phyloP scores from a whole-genome alignment of 2,113 vertebrate genomes.

The Chrysochloris asiatica region DNA sequence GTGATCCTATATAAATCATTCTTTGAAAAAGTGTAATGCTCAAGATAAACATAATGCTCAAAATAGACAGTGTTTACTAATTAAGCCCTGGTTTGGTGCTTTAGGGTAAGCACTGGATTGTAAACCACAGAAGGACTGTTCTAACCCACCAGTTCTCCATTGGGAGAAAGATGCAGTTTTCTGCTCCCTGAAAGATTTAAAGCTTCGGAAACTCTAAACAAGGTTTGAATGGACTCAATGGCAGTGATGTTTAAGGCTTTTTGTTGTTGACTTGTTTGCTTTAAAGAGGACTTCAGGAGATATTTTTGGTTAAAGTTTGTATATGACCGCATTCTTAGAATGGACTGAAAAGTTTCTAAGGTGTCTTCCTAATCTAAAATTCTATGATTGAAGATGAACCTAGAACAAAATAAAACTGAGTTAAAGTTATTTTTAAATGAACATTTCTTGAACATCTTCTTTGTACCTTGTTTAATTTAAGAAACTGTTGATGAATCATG shows the following conservation, averaged over 20 bases:
- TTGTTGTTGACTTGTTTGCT: no score
- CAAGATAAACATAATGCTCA: no score
- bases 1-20: background rate
- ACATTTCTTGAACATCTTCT: background rate
- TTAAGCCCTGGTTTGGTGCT: no score
- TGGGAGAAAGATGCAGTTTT: no score
- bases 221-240: no score
- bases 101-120: no score
- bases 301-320: background rate
- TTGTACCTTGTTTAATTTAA: background rate
- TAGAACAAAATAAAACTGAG: background rate
- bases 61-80: background rate
- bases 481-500: no score
- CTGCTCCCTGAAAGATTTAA: no score
- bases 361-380: background rate
- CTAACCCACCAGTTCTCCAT: no score
- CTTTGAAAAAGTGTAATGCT: background rate
- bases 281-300: background rate
- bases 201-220: no score
- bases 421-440: background rate
- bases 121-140: no score
- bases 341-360: background rate
- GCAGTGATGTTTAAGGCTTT: no score
- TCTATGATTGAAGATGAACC: background rate
- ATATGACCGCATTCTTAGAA: background rate